Evolutionary conservation across 2,113 vertebrate genomes (phyloP), one percentile per base, ranked within the genome.

Genomic region (Phaethornis superciliosus): DNA sequence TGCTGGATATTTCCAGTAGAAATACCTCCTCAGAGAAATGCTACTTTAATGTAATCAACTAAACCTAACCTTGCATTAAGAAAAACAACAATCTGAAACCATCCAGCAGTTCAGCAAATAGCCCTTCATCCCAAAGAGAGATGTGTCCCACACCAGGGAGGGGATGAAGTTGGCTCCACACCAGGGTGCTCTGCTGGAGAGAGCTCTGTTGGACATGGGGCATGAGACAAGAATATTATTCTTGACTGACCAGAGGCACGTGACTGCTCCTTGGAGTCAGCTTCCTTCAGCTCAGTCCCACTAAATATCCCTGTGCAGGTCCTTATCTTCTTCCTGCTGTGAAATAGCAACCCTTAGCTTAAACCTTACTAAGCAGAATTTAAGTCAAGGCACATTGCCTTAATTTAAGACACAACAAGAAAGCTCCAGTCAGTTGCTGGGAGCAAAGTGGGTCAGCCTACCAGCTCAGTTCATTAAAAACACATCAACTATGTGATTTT

Each of bases 361-460:
- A 93, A 95, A 83, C 55, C 32, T 65, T 46, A 10, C 51, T 62
- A 58, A 94, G 71, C 30, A 93, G 79, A 95, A 49, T 55, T 90
- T 62, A 89, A 94, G 51, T 70, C 75, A 65, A 80, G 79, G 58
- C 85, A 46, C 33, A 77, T 15, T 74, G 75, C 71, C 42, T 44
- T 88, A 46, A 74, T 94, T 77, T 90, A 75, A 82, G 42, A 17
- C 59, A 70, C 1, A 16, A 77, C 78, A 46, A 85, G n/a, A 8
- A 65, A 67, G 79, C 10, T 89, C 58, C 49, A 79, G 4, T 27
- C 28, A 22, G 46, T 32, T 33, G 14, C 46, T 85, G 58, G 51
- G 46, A 85, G 88, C 6, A 63, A 95, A 94, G 40, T 89, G 88
- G 59, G 92, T 81, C 92, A 90, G 62, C 24, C 46, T 89, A 69